Base-by-base conservation (phyloP, 2,113 vertebrate genomes). In the Chamaea fasciata region DNA sequence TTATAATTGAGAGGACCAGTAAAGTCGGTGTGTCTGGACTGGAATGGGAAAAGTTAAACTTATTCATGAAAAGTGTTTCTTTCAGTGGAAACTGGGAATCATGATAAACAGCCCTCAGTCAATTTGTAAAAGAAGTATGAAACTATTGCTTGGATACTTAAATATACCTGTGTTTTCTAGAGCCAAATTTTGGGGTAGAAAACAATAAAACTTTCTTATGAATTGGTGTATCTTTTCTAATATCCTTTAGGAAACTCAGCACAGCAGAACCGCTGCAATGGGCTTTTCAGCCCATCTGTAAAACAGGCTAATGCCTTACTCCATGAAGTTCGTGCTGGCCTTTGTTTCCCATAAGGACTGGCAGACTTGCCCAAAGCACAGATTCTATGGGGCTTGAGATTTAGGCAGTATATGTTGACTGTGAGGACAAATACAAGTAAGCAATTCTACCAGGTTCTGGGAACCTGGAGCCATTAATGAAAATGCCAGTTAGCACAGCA, bases 11-110 rank as follows among this genome's bases (percentile, higher is more conserved):
- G 88, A 39, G 52, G 35, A 68, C 30, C 2, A 0, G 33, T 77
- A 78, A 91, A 85, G 14, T 2, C 73, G 11, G 21, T 86, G 33
- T 77, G 83, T 91, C 83, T 88, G 39, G 74, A 69, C 42, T n/a
- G 64, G 20, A 89, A 73, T 70, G 13, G 60, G 64, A 73, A 82
- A 92, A 94, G 52, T 56, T 95, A 85, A 95, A 67, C 17, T 82
- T 94, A 76, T 22, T 89, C 22, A 60, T 92, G 74, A 13, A 57
- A 93, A 94, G 12, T 52, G 62, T 46, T 83, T 37, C 14, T 22
- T 89, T 90, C 26, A 73, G 50, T 67, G 71, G 73, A 81, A 95
- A 71, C 12, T 73, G 20, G 4, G 15, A 56, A 94, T 70, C 56
- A 22, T 87, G 63, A 79, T 52, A 90, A 94, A 81, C 26, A 81